phyloP scores from a whole-genome alignment of 2,113 vertebrate species.

The Dasyornis broadbenti region DNA sequence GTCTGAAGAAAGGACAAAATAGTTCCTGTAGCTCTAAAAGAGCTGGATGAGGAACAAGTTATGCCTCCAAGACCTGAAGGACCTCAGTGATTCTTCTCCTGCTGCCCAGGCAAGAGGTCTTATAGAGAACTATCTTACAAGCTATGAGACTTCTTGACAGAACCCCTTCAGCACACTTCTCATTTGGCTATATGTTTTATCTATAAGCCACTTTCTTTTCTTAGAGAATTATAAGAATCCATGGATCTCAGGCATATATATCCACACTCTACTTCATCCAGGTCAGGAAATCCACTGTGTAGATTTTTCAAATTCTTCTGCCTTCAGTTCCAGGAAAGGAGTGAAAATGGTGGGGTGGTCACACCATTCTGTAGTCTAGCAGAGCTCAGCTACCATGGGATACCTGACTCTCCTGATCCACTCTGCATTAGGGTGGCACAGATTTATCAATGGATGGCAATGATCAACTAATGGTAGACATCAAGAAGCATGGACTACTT shows the following conservation, averaged over 20 bases:
- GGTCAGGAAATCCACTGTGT: not conserved
- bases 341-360: not conserved
- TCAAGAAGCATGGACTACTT: not conserved
- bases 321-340: not conserved
- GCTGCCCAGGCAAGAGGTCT: not conserved
- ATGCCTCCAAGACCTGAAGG: not conserved
- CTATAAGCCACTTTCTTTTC: not conserved
- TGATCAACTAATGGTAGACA: not conserved
- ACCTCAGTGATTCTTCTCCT: not conserved
- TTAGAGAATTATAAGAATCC: not conserved
- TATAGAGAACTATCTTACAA: not conserved
- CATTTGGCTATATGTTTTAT: not conserved
- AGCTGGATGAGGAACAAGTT: not conserved
- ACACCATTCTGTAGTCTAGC: not conserved
- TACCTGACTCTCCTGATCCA: not conserved
- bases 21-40: not conserved
- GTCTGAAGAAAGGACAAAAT: not conserved
- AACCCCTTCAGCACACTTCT: not conserved
- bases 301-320: not conserved
- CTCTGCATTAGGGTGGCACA: not conserved
- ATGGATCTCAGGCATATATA: not conserved
- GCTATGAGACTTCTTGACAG: not conserved
- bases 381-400: not conserved
- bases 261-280: not conserved
- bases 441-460: not conserved